Base-by-base conservation (phyloP, 2,797 vertebrate species). In the Trachurus trachurus region DNA sequence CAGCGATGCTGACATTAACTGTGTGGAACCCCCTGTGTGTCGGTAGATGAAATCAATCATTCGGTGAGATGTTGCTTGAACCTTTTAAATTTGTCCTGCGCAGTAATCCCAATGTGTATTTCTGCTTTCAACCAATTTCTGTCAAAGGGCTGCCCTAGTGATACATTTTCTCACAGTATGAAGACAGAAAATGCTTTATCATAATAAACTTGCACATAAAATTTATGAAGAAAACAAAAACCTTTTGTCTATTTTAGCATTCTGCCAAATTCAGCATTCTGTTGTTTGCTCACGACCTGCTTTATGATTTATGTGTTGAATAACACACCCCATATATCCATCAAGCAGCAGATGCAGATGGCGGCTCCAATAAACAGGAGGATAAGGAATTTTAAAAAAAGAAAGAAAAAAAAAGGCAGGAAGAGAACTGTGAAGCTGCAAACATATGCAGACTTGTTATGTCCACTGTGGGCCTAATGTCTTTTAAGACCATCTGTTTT, bases 401-500 rank as follows among this genome's bases (percentile, higher is more conserved):
- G 39, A 80, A 7, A 7, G 7, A 37, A 49, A 5, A 22, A 22
- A 42, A 16, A 19, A 52, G 22, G 26, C 29, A 13, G 34, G 31
- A 19, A 6, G 65, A 54, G 67, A 66, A 83, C 74, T 75, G 81
- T 65, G 83, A 82, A 74, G 74, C 85, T 89, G 86, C 74, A 84
- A 90, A 91, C 91, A 91, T 93, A 94, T 92, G 93, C 89, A 85
- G 87, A 87, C 86, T 86, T 34, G 81, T 89, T 83, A 71, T 82
- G 85, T 92, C 90, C 89, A 85, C 78, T 80, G 84, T 81, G 91
- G 87, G 86, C 91, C 80, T 87, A 76, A 85, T 92, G 88, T 90
- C 86, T 93, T 93, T 85, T 88, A 90, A 87, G 78, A 89, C 94
- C 94, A 94, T 94, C 94, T 95, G 93, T 92, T 87, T 88, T 85